phyloP scores from a whole-genome alignment of 2,797 vertebrate genomes.

The Vultur gryphus region DNA sequence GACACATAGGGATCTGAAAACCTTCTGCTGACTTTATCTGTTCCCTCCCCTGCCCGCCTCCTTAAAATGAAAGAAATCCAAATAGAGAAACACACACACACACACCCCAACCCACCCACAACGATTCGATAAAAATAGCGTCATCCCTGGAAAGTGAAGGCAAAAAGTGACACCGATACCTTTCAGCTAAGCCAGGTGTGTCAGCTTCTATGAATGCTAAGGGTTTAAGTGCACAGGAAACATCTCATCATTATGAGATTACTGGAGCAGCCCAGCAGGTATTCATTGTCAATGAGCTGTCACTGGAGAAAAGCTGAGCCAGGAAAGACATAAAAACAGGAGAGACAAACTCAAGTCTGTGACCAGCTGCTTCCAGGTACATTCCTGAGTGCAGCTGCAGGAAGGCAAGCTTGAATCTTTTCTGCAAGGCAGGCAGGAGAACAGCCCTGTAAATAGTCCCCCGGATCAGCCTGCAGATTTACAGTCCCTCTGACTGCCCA shows the following conservation, averaged over 20 bases:
- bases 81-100: background rate
- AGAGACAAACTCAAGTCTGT: background rate
- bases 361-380: conserved; percentile 60
- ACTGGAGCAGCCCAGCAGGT: conserved; percentile 49
- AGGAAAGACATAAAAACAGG: conserved; percentile 10
- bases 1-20: background rate
- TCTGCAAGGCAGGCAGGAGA: background rate
- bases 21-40: background rate
- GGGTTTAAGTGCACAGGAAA: conserved; percentile 67
- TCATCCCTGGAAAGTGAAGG: conserved; percentile 60
- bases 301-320: conserved; percentile 59
- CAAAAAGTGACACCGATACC: conserved; percentile 11
- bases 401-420: conserved; percentile 24
- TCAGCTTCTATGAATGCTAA: conserved; percentile 50
- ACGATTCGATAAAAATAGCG: conserved; percentile 19
- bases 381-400: conserved; percentile 62
- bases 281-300: conserved; percentile 78
- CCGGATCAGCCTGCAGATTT: background rate
- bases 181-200: conserved; percentile 62
- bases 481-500: background rate
- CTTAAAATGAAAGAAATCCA: conserved; percentile 19
- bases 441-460: background rate
- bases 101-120: background rate
- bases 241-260: conserved; percentile 64
- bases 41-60: background rate